These are phyloP conservation scores for Carabus problematicus DNA, from an alignment of 2,888 invertebrate genomes.

Conservation along the genomic window DNA sequence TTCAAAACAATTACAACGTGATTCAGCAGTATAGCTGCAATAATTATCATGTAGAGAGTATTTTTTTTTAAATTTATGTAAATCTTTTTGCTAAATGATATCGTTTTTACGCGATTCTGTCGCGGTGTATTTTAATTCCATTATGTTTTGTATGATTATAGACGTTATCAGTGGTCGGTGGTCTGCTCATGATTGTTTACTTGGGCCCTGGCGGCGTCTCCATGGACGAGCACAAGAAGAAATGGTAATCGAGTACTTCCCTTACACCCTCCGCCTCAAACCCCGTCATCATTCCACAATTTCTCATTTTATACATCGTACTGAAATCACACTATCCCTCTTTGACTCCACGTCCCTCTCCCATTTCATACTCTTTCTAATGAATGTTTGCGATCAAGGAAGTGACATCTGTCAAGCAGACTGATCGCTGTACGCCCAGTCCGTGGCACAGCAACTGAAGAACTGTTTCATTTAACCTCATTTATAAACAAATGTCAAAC, in stretches of 20 bases:
- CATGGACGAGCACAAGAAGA: conserved; percentile 99
- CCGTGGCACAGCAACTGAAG: no score
- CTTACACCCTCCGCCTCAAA: neutral
- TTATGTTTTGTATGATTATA: conserved; percentile 64
- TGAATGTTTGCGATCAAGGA: no score
- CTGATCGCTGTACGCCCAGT: no score
- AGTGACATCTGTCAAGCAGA: no score
- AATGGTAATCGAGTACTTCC: conserved; percentile 73
- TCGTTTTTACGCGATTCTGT: no score
- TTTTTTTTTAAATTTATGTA: no score
- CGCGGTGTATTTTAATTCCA: neutral
- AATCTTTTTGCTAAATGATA: no score
- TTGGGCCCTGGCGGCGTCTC: conserved; percentile 98
- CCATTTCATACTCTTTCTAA: neutral
- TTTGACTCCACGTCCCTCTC: neutral
- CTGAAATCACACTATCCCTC: neutral
- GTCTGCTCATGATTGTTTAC: conserved; percentile 96
- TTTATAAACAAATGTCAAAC: conserved; percentile 10
- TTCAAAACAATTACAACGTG: no score
- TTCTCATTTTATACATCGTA: neutral
- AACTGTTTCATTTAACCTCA: neutral
- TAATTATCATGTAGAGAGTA: no score
- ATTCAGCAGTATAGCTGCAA: no score
- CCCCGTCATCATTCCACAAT: neutral
- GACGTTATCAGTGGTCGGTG: conserved; percentile 98